Evolutionary conservation across 1,140 invertebrate species (phyloP).

Genomic region (Pteromalus puparum): DNA sequence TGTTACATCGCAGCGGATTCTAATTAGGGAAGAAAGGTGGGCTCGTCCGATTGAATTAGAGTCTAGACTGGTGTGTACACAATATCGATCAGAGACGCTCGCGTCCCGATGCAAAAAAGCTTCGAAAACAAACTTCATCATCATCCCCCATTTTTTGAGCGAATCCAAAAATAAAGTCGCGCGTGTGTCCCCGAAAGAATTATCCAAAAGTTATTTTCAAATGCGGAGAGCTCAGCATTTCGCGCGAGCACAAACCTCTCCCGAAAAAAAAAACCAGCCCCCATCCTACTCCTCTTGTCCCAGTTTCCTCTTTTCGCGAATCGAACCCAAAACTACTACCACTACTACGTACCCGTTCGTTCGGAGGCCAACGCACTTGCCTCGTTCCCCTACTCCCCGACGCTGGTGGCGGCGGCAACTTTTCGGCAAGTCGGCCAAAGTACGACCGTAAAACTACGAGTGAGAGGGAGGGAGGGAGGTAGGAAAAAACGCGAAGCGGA

Average conservation of each 20-base stretch:
- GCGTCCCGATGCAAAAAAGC: neutral
- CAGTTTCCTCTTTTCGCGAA: neutral
- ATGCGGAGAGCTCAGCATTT: neutral
- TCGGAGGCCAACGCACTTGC: neutral
- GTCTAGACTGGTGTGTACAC: neutral
- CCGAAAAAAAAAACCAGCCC: neutral
- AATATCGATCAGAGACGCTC: neutral
- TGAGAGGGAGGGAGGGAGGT: neutral
- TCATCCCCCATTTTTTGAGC: neutral
- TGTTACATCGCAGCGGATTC: neutral
- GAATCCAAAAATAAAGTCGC: neutral
- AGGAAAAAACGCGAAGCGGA: neutral
- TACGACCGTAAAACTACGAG: neutral
- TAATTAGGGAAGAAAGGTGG: neutral
- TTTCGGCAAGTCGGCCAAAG: constrained; percentile 17
- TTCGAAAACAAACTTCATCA: neutral
- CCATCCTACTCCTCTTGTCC: neutral
- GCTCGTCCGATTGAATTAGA: neutral
- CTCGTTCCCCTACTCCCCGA: no score
- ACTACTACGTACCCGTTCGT: no score
- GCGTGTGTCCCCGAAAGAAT: neutral
- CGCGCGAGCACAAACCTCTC: neutral
- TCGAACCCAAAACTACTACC: constrained; percentile 3
- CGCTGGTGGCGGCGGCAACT: neutral
- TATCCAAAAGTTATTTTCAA: neutral